Evolutionary conservation across 2,797 vertebrate species (phyloP).

Genomic region (Serranus cabrilla): DNA sequence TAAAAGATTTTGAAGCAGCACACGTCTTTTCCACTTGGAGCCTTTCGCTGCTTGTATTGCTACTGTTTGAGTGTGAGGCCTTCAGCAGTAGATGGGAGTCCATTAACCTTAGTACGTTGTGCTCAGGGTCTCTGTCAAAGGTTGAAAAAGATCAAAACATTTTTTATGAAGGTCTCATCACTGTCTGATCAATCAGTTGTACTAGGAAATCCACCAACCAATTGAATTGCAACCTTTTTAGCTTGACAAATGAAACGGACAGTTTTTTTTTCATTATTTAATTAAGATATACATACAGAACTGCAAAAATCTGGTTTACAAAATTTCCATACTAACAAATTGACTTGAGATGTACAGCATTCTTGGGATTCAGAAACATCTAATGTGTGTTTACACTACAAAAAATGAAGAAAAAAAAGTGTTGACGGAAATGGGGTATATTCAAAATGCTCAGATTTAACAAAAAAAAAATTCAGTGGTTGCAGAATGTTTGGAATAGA

Average conservation of each 20-base stretch:
- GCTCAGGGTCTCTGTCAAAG: not conserved
- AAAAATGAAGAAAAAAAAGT: conserved; percentile 52
- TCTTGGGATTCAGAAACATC: conserved; percentile 54
- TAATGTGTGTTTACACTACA: conserved; percentile 49
- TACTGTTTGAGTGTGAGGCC: too few species aligned
- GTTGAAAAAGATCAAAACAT: not conserved
- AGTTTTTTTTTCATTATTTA: conserved; percentile 70
- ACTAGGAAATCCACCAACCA: not conserved
- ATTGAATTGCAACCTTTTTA: not conserved
- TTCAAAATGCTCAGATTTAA: conserved; percentile 43
- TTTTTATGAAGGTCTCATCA: not conserved
- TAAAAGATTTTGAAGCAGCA: too few species aligned
- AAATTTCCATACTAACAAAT: conserved; percentile 84
- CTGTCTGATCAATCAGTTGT: not conserved
- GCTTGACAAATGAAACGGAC: conserved; percentile 37
- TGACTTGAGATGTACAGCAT: conserved; percentile 79
- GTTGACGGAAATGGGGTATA: conserved; percentile 39
- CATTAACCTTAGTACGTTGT: not conserved
- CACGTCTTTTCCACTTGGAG: too few species aligned
- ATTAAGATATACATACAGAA: conserved; percentile 86
- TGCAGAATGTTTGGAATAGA: conserved; percentile 43
- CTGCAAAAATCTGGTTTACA: conserved; percentile 89
- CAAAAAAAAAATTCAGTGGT: conserved; percentile 42
- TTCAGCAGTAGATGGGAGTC: not conserved
- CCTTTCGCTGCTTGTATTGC: too few species aligned